phyloP scores from a whole-genome alignment of 2,113 vertebrate species.

The Genyomyrus donnyi region DNA sequence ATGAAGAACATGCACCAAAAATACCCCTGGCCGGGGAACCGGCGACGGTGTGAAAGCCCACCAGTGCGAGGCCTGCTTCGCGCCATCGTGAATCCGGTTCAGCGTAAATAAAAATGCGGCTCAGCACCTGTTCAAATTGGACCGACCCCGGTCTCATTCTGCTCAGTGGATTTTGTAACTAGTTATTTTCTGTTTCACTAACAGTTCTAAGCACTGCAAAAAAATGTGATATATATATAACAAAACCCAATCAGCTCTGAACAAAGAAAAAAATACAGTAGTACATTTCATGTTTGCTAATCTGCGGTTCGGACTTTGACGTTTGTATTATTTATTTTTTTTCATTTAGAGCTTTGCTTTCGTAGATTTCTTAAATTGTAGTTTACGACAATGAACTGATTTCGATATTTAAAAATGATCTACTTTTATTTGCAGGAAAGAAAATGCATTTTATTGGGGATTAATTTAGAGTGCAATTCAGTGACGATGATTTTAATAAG shows the following conservation, averaged over 20 bases:
- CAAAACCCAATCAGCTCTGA: background rate
- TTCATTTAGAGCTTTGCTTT: background rate
- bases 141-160: background rate
- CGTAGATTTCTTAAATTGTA: background rate
- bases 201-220: background rate
- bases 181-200: background rate
- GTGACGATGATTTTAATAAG: background rate
- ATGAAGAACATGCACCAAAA: background rate
- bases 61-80: background rate
- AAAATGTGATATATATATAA: background rate
- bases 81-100: background rate
- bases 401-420: background rate
- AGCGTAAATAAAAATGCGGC: background rate
- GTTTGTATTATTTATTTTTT: background rate
- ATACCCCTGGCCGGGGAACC: background rate
- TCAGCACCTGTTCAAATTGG: background rate
- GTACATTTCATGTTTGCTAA: background rate
- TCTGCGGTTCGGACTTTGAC: background rate
- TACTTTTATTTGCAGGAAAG: background rate
- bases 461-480: background rate
- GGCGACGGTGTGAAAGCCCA: background rate
- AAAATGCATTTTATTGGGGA: background rate
- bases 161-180: background rate
- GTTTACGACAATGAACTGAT: background rate
- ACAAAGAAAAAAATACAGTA: background rate